These are phyloP conservation scores for Rutpela maculata DNA, from an alignment of 2,888 invertebrate genomes.

Conservation along the genomic window DNA sequence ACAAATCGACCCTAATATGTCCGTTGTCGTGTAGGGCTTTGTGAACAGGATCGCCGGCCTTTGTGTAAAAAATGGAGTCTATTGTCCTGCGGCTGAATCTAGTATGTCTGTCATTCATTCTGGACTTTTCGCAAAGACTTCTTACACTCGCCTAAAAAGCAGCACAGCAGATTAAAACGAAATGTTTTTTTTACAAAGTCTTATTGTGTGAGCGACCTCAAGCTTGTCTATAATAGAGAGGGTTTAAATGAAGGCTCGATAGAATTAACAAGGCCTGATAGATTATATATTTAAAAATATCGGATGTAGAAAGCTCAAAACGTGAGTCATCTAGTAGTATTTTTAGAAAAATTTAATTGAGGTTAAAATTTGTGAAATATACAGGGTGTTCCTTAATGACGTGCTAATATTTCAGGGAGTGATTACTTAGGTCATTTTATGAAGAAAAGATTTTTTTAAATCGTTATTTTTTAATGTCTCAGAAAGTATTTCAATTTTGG, in stretches of 20 bases:
- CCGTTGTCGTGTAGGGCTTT: constrained; percentile 43
- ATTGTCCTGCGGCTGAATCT: constrained; percentile 11
- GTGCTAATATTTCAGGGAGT: no score
- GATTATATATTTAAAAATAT: background rate
- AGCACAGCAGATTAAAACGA: background rate
- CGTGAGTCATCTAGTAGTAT: no score
- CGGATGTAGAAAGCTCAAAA: no score
- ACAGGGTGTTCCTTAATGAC: no score
- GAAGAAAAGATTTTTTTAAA: no score
- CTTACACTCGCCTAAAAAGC: constrained; percentile 15
- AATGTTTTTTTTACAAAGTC: background rate
- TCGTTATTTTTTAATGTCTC: no score
- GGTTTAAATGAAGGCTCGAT: background rate
- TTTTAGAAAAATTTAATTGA: no score
- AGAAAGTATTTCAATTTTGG: no score
- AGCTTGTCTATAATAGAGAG: background rate
- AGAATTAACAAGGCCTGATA: background rate
- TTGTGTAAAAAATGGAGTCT: constrained; percentile 27
- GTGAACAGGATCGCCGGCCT: constrained; percentile 22
- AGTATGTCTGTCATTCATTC: constrained; percentile 23
- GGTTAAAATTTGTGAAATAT: no score
- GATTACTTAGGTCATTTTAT: no score
- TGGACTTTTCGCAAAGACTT: constrained; percentile 12
- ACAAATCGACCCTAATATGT: constrained; percentile 47
- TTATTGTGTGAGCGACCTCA: background rate